Evolutionary conservation across 2,797 vertebrate genomes (phyloP), one percentile per base, ranked within the genome.

Genomic region (Harpagifer antarcticus): DNA sequence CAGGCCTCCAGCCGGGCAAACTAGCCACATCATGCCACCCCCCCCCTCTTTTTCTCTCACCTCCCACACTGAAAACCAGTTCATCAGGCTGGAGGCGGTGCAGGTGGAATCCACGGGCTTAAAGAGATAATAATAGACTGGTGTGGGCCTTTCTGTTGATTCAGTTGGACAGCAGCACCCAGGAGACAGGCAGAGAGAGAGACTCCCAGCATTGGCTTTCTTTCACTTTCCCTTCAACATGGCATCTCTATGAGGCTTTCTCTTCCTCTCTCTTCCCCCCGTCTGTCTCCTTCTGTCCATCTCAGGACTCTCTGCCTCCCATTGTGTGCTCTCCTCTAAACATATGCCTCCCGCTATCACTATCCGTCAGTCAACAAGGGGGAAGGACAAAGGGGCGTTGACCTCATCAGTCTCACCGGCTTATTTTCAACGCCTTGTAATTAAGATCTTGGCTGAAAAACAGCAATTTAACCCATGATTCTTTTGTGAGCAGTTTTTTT

Each of bases 101-200:
- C 88, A 92, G 88, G 90, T 91, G 89, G 90, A 90, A 90, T 90
- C 88, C 76, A 86, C 78, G 86, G 87, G 82, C 88, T 91, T 91
- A 91, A 93, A 92, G 88, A 93, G 92, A 91, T 93, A 93, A 93
- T 93, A 93, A 93, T 93, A 93, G 92, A 93, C 91, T 88, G 82
- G 87, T 91, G 91, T 88, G 88, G 90, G 87, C 85, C 86, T 88
- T 78, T 83, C 86, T 91, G 92, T 92, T 92, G 90, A 93, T 93
- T 92, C 86, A 89, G 88, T 92, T 83, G 91, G 91, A 94, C 91
- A 94, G 93, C 88, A 81, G 78, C 89, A 91, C 92, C 84, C 92
- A 85, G 61, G 92, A 90, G 91, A 91, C 80, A 49, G 70, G 52
- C 62, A 60, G 79, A 68, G 74, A 61, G 65, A 50, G 68, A 69